A percentile compares a stretch with the other conserved stretches of the same genome.
These are phyloP conservation scores for Lamprotornis superbus DNA, from an alignment of 2,113 vertebrate genomes.

Conservation along the genomic window DNA sequence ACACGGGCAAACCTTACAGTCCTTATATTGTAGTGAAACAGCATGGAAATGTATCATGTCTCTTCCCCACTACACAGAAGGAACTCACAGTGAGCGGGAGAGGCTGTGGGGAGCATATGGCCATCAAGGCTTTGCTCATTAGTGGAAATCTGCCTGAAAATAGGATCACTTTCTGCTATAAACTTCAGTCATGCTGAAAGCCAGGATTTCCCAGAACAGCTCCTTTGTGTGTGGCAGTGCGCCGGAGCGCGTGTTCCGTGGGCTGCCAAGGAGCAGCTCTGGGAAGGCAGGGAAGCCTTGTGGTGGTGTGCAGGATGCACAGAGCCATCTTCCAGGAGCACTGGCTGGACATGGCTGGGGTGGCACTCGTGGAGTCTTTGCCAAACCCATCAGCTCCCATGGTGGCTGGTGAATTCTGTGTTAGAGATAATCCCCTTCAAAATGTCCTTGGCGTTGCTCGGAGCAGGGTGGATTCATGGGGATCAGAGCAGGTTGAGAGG, in stretches of 20 bases:
- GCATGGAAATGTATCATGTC: background rate
- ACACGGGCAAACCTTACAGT: background rate
- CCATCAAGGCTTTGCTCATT: conserved; percentile 28
- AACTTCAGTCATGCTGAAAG: conserved; percentile 7
- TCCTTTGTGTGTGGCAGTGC: background rate
- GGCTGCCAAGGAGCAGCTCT: background rate
- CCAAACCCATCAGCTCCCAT: background rate
- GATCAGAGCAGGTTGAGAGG: background rate
- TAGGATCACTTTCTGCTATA: conserved; percentile 34
- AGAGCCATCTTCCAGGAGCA: background rate
- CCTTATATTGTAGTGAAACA: background rate
- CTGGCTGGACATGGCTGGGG: accelerated
- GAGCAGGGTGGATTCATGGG: accelerated
- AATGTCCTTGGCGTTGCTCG: background rate
- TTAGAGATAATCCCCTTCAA: background rate
- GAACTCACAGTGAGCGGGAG: background rate
- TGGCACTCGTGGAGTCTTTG: background rate
- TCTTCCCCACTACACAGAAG: background rate
- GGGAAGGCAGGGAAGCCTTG: background rate
- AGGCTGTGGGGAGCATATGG: conserved; percentile 45
- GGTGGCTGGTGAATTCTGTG: background rate
- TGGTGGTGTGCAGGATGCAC: accelerated
- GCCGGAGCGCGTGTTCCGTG: background rate
- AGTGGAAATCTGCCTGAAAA: conserved; percentile 53
- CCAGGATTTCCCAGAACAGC: conserved; percentile 27